Percentiles rank a stretch among this genome's conserved stretches.
These are phyloP conservation scores for Pipra filicauda DNA, from an alignment of 2,113 vertebrate species.

Conservation along the genomic window DNA sequence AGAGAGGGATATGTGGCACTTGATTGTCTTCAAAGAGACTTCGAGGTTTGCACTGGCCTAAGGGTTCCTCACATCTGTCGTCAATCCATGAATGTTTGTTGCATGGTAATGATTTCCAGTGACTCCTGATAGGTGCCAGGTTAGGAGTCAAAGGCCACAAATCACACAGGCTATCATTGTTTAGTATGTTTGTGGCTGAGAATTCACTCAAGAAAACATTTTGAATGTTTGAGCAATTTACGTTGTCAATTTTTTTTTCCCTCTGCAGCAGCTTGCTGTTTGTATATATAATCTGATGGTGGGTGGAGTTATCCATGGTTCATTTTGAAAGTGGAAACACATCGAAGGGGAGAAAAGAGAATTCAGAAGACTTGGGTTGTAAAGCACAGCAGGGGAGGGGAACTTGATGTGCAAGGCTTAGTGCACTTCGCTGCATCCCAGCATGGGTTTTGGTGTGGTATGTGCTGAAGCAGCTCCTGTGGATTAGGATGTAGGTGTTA, in stretches of 20 bases:
- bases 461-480: neutral
- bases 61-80: neutral
- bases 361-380: neutral
- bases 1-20: neutral
- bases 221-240: neutral
- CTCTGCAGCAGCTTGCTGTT: neutral
- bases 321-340: neutral
- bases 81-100: neutral
- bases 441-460: neutral
- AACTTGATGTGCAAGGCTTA: neutral
- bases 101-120: neutral
- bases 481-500: neutral
- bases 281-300: rapidly evolving
- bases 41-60: neutral
- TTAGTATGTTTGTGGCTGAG: neutral
- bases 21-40: neutral
- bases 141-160: neutral
- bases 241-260: neutral
- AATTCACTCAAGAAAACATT: neutral
- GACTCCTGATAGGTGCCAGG: neutral
- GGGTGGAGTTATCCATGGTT: neutral
- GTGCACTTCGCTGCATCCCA: constrained; percentile 3
- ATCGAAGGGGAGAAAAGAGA: neutral
- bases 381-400: neutral
- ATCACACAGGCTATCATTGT: neutral